phyloP scores from a whole-genome alignment of 2,888 invertebrate species.

The Silvanus unidentatus region DNA sequence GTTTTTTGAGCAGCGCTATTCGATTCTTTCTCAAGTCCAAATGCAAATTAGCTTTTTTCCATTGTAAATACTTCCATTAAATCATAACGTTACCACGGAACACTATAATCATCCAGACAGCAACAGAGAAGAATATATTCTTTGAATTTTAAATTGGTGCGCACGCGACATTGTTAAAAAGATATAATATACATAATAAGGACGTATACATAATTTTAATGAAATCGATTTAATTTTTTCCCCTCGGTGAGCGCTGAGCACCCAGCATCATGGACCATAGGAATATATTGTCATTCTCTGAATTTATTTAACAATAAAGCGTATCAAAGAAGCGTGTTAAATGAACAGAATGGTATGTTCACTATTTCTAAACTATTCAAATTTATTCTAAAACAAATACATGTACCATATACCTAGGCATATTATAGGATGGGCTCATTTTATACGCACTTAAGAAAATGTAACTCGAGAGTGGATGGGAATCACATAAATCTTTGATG shows the following conservation, averaged over 20 bases:
- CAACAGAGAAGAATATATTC: no score
- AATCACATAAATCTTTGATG: neutral
- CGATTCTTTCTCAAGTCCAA: no score
- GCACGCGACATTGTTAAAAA: neutral
- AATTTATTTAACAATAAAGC: conserved; percentile 3
- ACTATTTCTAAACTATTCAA: neutral
- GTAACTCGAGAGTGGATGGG: neutral
- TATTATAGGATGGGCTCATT: neutral
- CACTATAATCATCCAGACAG: no score
- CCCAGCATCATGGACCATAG: neutral
- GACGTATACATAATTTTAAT: no score
- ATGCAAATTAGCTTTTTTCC: no score
- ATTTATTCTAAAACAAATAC: conserved; percentile 2
- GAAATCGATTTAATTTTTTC: neutral
- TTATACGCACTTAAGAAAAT: neutral
- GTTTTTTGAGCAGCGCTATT: no score
- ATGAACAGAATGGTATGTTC: neutral
- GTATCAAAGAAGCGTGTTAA: neutral
- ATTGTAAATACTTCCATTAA: no score
- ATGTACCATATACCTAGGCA: no score
- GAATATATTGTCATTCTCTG: neutral
- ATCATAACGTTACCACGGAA: no score
- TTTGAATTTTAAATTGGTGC: neutral
- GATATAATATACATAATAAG: conserved; percentile 1
- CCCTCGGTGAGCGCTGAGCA: no score